These are phyloP conservation scores for Athripsodes cinereus DNA, from an alignment of 2,888 invertebrate genomes.

Conservation along the genomic window DNA sequence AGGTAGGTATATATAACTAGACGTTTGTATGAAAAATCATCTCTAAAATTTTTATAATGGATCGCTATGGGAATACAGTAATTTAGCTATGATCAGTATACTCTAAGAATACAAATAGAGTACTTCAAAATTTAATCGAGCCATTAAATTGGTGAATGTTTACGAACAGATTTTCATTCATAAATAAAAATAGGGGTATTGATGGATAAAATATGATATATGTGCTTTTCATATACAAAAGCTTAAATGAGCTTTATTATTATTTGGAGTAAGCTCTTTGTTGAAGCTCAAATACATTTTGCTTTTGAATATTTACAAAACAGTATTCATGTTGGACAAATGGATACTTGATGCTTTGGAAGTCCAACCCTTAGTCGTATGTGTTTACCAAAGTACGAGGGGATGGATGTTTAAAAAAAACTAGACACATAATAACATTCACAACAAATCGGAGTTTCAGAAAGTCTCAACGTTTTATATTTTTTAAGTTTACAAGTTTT, in stretches of 20 bases:
- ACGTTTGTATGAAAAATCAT: no score
- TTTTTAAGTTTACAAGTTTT: no score
- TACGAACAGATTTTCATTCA: neutral
- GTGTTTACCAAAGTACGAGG: no score
- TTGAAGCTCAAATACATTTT: neutral
- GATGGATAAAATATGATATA: neutral
- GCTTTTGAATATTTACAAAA: constrained; percentile 2
- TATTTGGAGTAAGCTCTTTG: neutral
- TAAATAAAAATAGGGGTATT: neutral
- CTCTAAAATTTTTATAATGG: no score
- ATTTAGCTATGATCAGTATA: neutral
- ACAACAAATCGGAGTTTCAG: no score
- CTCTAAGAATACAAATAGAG: neutral
- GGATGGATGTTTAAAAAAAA: no score
- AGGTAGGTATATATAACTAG: no score
- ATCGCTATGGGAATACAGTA: neutral
- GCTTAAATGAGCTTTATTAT: neutral
- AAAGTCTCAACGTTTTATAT: no score
- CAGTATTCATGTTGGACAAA: neutral
- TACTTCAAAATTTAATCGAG: neutral
- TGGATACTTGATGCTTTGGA: neutral
- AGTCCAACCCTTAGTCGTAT: neutral
- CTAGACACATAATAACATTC: no score
- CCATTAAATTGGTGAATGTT: neutral
- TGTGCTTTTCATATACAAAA: neutral